Base-by-base conservation (phyloP, 35 echinoderm and acorn worm genomes). In the Eucidaris tribuloides region DNA sequence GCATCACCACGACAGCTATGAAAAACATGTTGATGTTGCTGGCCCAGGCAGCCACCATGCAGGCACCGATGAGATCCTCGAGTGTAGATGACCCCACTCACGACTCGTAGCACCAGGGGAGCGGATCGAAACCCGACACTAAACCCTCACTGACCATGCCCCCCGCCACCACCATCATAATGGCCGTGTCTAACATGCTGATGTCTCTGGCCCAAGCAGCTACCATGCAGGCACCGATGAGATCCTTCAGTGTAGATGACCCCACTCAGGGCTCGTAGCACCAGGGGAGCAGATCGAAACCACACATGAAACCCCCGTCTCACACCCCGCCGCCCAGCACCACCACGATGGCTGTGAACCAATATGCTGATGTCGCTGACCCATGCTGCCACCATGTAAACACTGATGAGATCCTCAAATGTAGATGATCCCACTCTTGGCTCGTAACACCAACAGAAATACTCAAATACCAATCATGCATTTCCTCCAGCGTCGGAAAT, bases 151-250 rank as follows among this genome's bases (percentile, higher is more conserved):
- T 63, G 29, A 19, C 62, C 13, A 54, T 46, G 17, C 77, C 18
- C 41, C 5, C 43, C 14, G 45, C 43, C 74, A 68, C 81, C 30
- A 40, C 34, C 25, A 40, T n/a, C n/a, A 3, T 7, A 17, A 18
- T 27, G 39, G 45, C n/a, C 45, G 60, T 28, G 13, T 43, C 65
- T 45, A 98, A 87, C 38, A 98, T 93, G 90, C 49, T 99, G 61
- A 99, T 99, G 96, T 99, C 96, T 1, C 77, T 99, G 38, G 96
- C 89, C 4, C 96, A 99, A 38, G 96, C 96, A 19, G 96, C 96
- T 11, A 99, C 84, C 38, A 80, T 92, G 79, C 96, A 93, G 79
- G 78, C 87, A 52, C 92, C 92, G 0, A 34, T 88, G 7, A 79
- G 76, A 74, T 42, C 68, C 6, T 74, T 40, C 36, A 74, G 68